Evolutionary conservation across 2,888 invertebrate genomes (phyloP), one percentile per base, ranked within the genome.

Genomic region (Tetranychus truncatus): DNA sequence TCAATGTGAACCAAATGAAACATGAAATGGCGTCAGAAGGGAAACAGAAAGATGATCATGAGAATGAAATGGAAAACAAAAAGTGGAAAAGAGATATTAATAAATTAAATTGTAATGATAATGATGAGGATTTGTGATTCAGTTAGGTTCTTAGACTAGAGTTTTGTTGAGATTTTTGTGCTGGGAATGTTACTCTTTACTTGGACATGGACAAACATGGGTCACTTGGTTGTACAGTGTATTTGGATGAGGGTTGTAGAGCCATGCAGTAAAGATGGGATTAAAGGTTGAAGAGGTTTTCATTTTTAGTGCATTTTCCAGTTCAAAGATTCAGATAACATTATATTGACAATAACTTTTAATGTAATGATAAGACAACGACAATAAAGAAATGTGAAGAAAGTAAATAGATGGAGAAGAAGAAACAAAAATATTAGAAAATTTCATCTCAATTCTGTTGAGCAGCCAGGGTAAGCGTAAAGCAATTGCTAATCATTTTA

Each of bases 21-120:
- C 45, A 20, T 45, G 71, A 76, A 11, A 69, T 45, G 72, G 11
- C 46, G 9, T 45, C 20, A 75, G 66, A 45, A 46, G 5, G 2
- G 8, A 76, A 71, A 71, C 15, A 75, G 20, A 46, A 75, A 4
- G 5, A 45, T n/a, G 8, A 8, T 21, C 44, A 74, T 8, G 45
- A 20, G 20, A 45, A 20, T 18, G 20, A 15, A 72, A 65, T 5
- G 18, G 21, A 74, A 11, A 75, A n/a, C n/a, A n/a, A 75, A 24
- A 66, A 46, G 24, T 20, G 55, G 18, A 46, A 21, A 44, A 44
- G 34, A 46, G 21, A 55, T 15, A 55, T 55, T 55, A 55, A 15
- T 55, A 55, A 4, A 34, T 1, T 34, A 34, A 34, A 34, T 34
- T 34, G 34, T 34, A 34, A 34, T 34, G 34, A 34, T 34, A 3